phyloP scores from a whole-genome alignment of 2,113 vertebrate species.

The Tetraodon nigroviridis region DNA sequence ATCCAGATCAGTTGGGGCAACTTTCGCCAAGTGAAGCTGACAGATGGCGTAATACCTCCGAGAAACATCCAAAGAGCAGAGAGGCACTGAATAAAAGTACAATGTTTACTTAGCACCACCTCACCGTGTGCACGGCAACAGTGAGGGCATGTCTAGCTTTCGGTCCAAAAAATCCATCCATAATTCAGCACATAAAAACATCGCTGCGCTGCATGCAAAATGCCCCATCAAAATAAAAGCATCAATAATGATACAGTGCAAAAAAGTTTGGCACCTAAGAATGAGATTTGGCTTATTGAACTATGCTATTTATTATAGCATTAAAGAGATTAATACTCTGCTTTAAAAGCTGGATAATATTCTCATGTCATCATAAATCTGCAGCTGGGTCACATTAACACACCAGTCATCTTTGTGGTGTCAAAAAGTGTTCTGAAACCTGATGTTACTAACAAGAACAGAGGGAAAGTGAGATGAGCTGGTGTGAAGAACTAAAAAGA shows the following conservation, averaged over 20 bases:
- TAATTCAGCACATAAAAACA: conserved; percentile 28
- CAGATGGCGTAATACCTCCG: conserved; percentile 41
- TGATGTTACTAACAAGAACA: no score
- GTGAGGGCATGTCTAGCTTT: conserved; percentile 27
- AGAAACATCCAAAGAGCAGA: conserved; percentile 26
- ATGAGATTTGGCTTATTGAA: no score
- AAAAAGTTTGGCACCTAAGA: no score
- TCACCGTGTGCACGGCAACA: conserved; percentile 18
- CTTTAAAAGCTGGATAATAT: no score
- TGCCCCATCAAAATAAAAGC: conserved; percentile 4
- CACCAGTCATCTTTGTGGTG: no score
- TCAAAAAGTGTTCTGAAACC: no score
- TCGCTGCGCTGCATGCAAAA: background rate
- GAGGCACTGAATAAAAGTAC: conserved; percentile 11
- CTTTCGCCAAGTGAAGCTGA: conserved; percentile 30
- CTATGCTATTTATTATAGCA: no score
- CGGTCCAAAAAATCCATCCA: conserved; percentile 42
- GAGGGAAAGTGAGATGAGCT: no score
- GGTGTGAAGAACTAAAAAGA: no score
- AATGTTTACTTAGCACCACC: conserved; percentile 24
- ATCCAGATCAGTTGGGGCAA: conserved; percentile 19
- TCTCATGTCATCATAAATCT: no score
- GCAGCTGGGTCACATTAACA: no score
- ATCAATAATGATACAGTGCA: background rate
- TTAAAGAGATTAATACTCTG: no score